phyloP scores from a whole-genome alignment of 2,888 invertebrate genomes.

The Petrolisthes manimaculis region DNA sequence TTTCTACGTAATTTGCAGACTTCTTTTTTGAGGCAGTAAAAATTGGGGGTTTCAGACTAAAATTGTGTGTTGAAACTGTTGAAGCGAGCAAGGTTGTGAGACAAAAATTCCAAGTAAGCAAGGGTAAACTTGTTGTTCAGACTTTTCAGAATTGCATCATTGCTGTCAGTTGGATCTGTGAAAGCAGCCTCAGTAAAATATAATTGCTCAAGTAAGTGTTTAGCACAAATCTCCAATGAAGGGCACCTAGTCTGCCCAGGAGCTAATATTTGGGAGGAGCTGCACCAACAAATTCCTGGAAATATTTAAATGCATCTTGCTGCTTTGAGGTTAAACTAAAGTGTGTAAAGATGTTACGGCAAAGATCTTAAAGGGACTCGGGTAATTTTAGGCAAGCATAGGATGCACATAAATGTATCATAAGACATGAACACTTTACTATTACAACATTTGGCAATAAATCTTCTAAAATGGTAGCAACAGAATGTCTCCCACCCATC shows the following conservation, averaged over 20 bases:
- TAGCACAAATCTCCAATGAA: slow-evolving; percentile 68
- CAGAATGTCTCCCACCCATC: slow-evolving; percentile 37
- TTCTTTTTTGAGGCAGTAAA: too few species aligned
- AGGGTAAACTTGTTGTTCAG: slow-evolving; percentile 2
- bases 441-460: slow-evolving; percentile 67
- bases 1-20: too few species aligned
- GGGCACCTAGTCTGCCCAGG: slow-evolving; percentile 68
- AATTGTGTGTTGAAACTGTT: slow-evolving; percentile 31
- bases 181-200: not conserved
- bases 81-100: slow-evolving; percentile 19
- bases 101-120: slow-evolving; percentile 36
- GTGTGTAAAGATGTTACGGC: slow-evolving; percentile 67
- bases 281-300: slow-evolving; percentile 66
- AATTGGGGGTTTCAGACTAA: slow-evolving; percentile 30
- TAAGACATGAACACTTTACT: slow-evolving; percentile 69
- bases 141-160: slow-evolving; percentile 18
- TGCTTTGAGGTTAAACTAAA: slow-evolving; percentile 67
- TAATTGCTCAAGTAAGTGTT: slow-evolving; percentile 65
- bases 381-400: slow-evolving; percentile 69
- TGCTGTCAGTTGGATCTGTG: slow-evolving; percentile 13
- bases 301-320: slow-evolving; percentile 22
- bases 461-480: slow-evolving; percentile 36
- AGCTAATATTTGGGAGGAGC: slow-evolving; percentile 68
- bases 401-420: slow-evolving; percentile 68
- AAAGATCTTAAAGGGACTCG: slow-evolving; percentile 56